Evolutionary conservation across 2,797 vertebrate species (phyloP), one percentile per base, ranked within the genome.

Genomic region (Bradypus variegatus): DNA sequence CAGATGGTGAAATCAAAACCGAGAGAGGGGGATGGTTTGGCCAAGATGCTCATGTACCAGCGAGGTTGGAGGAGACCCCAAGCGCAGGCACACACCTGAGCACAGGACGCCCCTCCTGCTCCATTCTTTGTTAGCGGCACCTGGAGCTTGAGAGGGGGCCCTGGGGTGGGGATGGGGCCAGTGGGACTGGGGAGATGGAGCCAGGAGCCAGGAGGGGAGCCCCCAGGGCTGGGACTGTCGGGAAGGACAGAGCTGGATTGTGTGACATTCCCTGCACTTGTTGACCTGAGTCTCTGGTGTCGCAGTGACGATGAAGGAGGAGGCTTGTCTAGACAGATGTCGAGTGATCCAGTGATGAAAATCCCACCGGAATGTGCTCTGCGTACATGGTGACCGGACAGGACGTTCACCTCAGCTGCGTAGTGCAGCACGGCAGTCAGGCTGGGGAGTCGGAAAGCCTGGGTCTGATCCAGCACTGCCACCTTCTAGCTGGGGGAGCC

Each of bases 61-160:
- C 23, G 53, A 36, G 23, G 13, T 19, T 36, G 41, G 33, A 64
- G 58, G n/a, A n/a, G n/a, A n/a, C n/a, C n/a, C n/a, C n/a, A n/a
- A n/a, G n/a, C n/a, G n/a, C 38, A 14, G 45, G 33, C 9, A 76
- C 45, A 21, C 5, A 0, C 16, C 48, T 8, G 7, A 64, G 21
- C 2, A 5, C 1, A 1, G 23, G 27, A 48, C 78, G 31, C 25
- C 36, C 67, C 18, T 7, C 19, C 13, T 5, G 10, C 33, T n/a
- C 50, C 16, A n/a, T 38, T 2, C 5, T 31, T 38, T 18, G 0
- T 3, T n/a, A 2, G 55, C 45, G 15, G 15, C 58, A 12, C 11
- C 2, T 25, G 23, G 3, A 3, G 31, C n/a, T 77, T 12, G 16
- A 55, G 50, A 13, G 78, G 21, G 38, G 38, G 25, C 14, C 6